These are phyloP conservation scores for Rhopalosiphum padi DNA, from an alignment of 1,140 invertebrate species.

Conservation along the genomic window DNA sequence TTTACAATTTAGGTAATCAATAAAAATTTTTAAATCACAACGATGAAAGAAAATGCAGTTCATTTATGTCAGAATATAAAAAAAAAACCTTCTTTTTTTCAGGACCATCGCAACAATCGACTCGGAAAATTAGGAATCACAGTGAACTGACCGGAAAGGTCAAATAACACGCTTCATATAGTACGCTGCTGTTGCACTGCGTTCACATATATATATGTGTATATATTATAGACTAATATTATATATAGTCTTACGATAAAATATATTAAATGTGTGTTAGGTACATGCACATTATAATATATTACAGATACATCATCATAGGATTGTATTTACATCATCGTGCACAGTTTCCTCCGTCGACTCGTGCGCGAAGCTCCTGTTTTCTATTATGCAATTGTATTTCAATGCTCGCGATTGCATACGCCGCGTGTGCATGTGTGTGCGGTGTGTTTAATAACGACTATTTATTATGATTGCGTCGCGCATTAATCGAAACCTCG, in stretches of 20 bases:
- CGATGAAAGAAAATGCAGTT: no score
- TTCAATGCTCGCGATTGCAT: background rate
- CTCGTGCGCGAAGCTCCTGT: background rate
- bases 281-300: no score
- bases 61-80: no score
- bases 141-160: background rate
- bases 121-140: background rate
- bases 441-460: background rate
- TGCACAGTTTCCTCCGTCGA: background rate
- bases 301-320: background rate
- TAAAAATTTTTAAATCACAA: no score
- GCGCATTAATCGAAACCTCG: background rate
- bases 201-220: background rate
- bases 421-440: no score
- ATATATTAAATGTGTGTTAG: no score
- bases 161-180: background rate
- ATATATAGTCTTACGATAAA: background rate
- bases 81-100: no score
- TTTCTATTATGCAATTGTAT: background rate
- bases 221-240: no score
- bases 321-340: background rate
- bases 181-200: background rate
- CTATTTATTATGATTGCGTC: background rate
- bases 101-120: background rate
- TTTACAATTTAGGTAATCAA: no score